Percentiles rank a stretch among this genome's conserved stretches.
Evolutionary conservation across 1,140 invertebrate genomes (phyloP).

Genomic region (Drosophila baimaii): DNA sequence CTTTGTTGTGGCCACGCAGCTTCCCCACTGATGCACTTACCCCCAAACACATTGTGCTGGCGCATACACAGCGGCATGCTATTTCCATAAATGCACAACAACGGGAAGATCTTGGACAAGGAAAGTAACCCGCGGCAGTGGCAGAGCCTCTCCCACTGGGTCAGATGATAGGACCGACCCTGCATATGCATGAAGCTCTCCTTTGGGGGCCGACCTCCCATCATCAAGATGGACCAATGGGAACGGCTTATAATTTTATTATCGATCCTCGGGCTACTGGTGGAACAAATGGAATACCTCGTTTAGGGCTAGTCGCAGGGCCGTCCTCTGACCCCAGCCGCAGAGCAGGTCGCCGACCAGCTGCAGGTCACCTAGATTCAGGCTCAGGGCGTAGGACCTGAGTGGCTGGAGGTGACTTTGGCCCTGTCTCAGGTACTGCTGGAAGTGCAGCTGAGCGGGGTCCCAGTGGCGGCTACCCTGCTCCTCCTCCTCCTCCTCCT

Average conservation of each 20-base stretch:
- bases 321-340: constrained; percentile 2
- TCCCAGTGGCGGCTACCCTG: constrained; percentile 14
- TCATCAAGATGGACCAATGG: neutral
- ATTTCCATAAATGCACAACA: constrained; percentile 77
- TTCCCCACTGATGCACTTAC: constrained; percentile 33
- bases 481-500: neutral
- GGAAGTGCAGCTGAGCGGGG: constrained; percentile 17
- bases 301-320: constrained; percentile 15
- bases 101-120: constrained; percentile 50
- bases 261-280: constrained; percentile 5
- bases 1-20: constrained; percentile 49
- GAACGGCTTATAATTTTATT: constrained; percentile 29
- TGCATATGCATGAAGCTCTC: constrained; percentile 33
- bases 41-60: constrained; percentile 23
- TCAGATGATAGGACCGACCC: constrained; percentile 6
- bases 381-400: neutral
- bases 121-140: constrained; percentile 19
- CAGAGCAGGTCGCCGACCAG: neutral
- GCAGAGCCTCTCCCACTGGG: constrained; percentile 10
- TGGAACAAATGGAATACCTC: constrained; percentile 12
- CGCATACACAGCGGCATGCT: constrained; percentile 25
- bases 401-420: neutral
- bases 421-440: constrained; percentile 24
- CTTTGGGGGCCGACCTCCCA: neutral
- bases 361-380: constrained; percentile 4